Base-by-base conservation (phyloP, 2,888 invertebrate genomes). In the Trissolcus brochymenae region DNA sequence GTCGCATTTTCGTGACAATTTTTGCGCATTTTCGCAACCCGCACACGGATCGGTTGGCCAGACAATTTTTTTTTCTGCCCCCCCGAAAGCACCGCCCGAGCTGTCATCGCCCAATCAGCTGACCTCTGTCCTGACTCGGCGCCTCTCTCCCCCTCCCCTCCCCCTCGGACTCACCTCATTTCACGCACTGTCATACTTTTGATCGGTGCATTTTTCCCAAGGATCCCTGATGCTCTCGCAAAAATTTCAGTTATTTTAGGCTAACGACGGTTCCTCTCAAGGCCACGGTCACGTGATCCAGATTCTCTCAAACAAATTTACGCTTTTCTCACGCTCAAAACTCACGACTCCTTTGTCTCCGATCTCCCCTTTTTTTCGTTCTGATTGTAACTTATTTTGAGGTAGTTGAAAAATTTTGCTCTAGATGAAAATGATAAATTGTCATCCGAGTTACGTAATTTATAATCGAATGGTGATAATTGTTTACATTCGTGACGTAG, bases 1-100 rank as follows among this genome's bases (percentile, higher is more conserved):
- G 49, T 50, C 76, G 51, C 73, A 76, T 83, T 82, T 81, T 83
- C 81, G 81, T 79, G 75, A 79, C 71, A 82, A 86, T 83, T 84
- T 83, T 79, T 81, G 71, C 61, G 56, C 59, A 81, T 83, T 83
- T 83, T 81, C 79, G 65, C 71, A 25, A 70, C 76, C 70, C 6
- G 40, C 11, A 6, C 14, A 6, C 14, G 11, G 21, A 17, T 4
- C 19, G 11, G 19, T 9, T 19, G 19, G 40, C n/a, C n/a, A n/a
- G n/a, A n/a, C 1, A n/a, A 13, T 14, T 46, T 46, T 46, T 14
- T 46, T 35, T 16, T 11, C 21, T 11, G 9, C 11, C 19, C 51
- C 51, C 9, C 51, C 46, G 46, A 46, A n/a, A 35, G 2, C 29
- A 35, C 17, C 16, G 41, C 51, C 29, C 43, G 49, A 79, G 74